Evolutionary conservation across 2,888 invertebrate species (phyloP), one percentile per base, ranked within the genome.

Genomic region (Diabrotica balteata): DNA sequence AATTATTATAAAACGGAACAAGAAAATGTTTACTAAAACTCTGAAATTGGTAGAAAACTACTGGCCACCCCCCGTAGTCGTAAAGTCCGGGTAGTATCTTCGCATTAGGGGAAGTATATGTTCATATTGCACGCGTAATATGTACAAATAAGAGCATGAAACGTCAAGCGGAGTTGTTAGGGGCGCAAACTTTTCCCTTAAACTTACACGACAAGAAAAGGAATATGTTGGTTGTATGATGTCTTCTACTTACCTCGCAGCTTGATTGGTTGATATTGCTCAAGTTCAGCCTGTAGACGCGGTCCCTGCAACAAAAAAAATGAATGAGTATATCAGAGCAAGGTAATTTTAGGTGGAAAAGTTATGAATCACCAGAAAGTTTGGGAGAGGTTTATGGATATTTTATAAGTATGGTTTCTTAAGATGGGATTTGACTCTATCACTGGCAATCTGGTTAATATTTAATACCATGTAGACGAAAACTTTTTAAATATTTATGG

Each of bases 261-360:
- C 90, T 91, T 73, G 93, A 92, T 80, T 92, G 90, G 84, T 92
- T 93, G 84, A 94, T 93, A 85, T 94, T 94, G 87, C 92, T 92
- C 85, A 94, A 88, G 84, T 93, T 93, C 80, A 94, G 88, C 80
- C 91, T 86, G 86, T 90, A 93, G 76, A 93, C 88, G 79, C 92
- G 91, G 84, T 93, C 93, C 93, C 93, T 93, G 90, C 57, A 90
- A 92, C 78, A 83, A 81, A 84, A 84, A n/a, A 63, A 63, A 43
- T 67, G 60, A 63, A 67, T 66, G 65, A 69, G 50, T 32, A 32
- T 32, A 32, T 58, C 65, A 32, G 32, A 11, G 53, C 10, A 43
- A 49, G 22, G 43, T 59, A 32, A 4, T 32, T 32, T 32, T 32
- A 32, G 32, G 32, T 32, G 32, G 3, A 32, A 32, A 32, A 32